Evolutionary conservation across 2,888 invertebrate genomes (phyloP).

Genomic region (Microdon myrmicae): DNA sequence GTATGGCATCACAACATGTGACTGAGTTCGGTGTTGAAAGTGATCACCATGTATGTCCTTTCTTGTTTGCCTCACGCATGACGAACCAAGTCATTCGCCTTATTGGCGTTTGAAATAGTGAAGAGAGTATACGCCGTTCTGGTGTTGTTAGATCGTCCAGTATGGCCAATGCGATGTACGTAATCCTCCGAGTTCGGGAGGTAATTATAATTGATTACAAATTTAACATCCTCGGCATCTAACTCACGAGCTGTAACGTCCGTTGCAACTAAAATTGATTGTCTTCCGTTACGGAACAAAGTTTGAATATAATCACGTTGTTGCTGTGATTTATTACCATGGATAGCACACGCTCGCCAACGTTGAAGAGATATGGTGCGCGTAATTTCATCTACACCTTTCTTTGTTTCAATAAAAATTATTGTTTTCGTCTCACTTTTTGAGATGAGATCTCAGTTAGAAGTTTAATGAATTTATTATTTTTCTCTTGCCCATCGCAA

Average conservation of each 20-base stretch:
- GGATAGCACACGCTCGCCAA: slow-evolving; percentile 82
- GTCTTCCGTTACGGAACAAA: slow-evolving; percentile 81
- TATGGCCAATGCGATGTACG: slow-evolving; percentile 91
- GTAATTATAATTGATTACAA: slow-evolving; percentile 98
- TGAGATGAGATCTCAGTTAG: slow-evolving; percentile 92
- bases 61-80: slow-evolving; percentile 92
- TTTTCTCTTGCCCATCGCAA: slow-evolving; percentile 96
- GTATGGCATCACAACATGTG: slow-evolving; percentile 11
- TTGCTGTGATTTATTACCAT: slow-evolving; percentile 93
- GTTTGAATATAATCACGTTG: slow-evolving; percentile 87
- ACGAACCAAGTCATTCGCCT: slow-evolving; percentile 93
- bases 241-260: slow-evolving; percentile 94
- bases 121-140: slow-evolving; percentile 97
- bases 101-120: slow-evolving; percentile 87
- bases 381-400: slow-evolving; percentile 83
- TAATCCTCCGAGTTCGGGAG: slow-evolving; percentile 97
- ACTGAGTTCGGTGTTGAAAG: slow-evolving; percentile 6
- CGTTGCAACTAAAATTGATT: slow-evolving; percentile 89
- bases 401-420: slow-evolving; percentile 97
- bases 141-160: slow-evolving; percentile 90
- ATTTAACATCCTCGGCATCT: slow-evolving; percentile 98
- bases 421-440: slow-evolving; percentile 95
- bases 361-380: slow-evolving; percentile 84
- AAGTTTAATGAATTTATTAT: slow-evolving; percentile 85
- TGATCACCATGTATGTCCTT: slow-evolving; percentile 54